Evolutionary conservation across 2,113 vertebrate species (phyloP).

Genomic region (Mionectes macconnelli): DNA sequence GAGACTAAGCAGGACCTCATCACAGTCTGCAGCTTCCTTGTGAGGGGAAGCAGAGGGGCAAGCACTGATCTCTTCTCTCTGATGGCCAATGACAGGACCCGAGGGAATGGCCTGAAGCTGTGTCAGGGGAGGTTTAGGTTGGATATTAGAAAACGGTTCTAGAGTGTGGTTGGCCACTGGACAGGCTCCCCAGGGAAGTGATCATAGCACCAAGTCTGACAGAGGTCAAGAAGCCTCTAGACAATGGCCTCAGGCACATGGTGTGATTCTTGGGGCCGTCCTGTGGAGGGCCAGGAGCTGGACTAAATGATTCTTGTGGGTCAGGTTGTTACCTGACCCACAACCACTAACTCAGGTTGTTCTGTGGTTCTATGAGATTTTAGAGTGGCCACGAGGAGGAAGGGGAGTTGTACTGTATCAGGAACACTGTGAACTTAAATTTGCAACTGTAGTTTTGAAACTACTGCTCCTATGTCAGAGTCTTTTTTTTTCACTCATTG

Average conservation of each 20-base stretch:
- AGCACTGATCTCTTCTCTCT: background rate
- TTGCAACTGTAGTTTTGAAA: background rate
- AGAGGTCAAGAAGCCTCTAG: background rate
- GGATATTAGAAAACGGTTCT: background rate
- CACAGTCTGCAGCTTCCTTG: background rate
- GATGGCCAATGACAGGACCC: background rate
- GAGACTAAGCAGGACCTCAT: background rate
- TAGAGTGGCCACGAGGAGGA: background rate
- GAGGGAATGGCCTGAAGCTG: background rate
- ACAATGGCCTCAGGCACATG: accelerated
- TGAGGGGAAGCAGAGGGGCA: background rate
- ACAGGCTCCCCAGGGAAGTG: background rate
- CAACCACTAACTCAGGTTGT: background rate
- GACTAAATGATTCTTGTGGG: background rate
- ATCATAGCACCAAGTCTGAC: background rate
- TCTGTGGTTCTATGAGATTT: background rate
- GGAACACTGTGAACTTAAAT: background rate
- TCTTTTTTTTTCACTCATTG: background rate
- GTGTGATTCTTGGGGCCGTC: background rate
- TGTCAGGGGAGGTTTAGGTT: background rate
- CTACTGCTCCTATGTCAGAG: background rate
- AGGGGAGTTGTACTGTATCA: background rate
- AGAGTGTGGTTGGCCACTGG: too few relatives aligned
- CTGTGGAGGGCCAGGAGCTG: background rate
- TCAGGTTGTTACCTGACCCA: too few relatives aligned